Evolutionary conservation across 2,888 invertebrate species (phyloP).

Genomic region (Leucophora obtusa): DNA sequence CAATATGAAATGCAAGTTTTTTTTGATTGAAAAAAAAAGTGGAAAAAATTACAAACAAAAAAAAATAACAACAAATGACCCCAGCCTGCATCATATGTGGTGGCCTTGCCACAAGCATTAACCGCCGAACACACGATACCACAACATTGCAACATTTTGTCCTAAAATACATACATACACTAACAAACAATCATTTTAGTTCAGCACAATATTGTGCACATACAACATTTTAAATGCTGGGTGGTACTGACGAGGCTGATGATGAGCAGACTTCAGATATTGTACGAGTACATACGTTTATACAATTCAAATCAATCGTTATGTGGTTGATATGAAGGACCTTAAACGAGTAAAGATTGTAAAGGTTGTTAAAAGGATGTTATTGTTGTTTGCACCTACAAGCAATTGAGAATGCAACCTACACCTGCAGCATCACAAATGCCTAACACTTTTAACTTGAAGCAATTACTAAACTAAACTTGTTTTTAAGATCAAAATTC

Average conservation of each 20-base stretch:
- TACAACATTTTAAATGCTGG: slow-evolving; percentile 29
- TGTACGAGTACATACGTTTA: neutral
- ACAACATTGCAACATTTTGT: slow-evolving; percentile 59
- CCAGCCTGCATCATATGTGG: slow-evolving; percentile 52
- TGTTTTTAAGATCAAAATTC: slow-evolving; percentile 56
- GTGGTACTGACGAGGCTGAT: slow-evolving; percentile 20
- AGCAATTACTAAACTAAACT: slow-evolving; percentile 55
- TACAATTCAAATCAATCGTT: slow-evolving; percentile 48
- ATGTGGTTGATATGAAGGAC: slow-evolving; percentile 16
- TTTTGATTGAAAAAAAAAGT: slow-evolving; percentile 45
- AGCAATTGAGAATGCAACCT: slow-evolving; percentile 11
- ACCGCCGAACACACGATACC: slow-evolving; percentile 56
- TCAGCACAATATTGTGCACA: neutral
- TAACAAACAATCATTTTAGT: neutral
- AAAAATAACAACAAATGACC: slow-evolving; percentile 53
- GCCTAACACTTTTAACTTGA: slow-evolving; percentile 47
- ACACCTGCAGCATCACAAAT: slow-evolving; percentile 3
- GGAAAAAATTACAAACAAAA: slow-evolving; percentile 32
- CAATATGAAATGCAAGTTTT: slow-evolving; percentile 44
- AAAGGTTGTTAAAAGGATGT: slow-evolving; percentile 34
- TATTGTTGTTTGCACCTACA: slow-evolving; percentile 38
- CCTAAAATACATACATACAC: slow-evolving; percentile 28
- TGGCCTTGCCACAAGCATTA: slow-evolving; percentile 62
- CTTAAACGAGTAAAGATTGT: slow-evolving; percentile 23
- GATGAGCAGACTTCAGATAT: slow-evolving; percentile 37